Evolutionary conservation across 2,797 vertebrate genomes (phyloP).

Genomic region (Thunnus albacares): DNA sequence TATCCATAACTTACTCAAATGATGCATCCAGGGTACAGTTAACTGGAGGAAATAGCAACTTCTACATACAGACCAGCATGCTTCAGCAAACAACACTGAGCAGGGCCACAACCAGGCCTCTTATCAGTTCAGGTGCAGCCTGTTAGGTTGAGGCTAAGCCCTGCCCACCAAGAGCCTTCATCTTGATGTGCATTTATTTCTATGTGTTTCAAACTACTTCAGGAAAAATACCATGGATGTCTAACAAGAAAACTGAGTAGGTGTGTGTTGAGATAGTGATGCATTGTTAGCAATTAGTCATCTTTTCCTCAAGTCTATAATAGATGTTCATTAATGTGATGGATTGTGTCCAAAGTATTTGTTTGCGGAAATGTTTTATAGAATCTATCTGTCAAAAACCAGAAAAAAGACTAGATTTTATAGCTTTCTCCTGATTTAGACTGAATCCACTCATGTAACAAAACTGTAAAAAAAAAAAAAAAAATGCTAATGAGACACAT

Average conservation of each 20-base stretch:
- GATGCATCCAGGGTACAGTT: too few species aligned
- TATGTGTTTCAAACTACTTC: fast-evolving
- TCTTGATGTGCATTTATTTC: neutral
- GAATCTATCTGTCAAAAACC: neutral
- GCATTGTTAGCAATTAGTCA: neutral
- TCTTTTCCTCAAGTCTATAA: neutral
- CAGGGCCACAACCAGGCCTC: too few species aligned
- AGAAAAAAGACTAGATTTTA: neutral
- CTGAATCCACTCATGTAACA: neutral
- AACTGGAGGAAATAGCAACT: too few species aligned
- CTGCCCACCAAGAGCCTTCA: neutral
- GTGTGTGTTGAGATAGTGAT: neutral
- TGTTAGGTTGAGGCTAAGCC: too few species aligned
- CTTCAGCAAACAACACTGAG: too few species aligned
- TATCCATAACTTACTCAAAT: too few species aligned
- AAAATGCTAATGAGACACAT: too few species aligned
- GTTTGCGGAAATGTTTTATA: neutral
- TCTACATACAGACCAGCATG: too few species aligned
- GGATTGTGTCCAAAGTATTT: neutral
- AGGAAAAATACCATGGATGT: neutral
- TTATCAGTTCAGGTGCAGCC: too few species aligned
- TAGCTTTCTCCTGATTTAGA: too few species aligned
- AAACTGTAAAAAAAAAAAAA: neutral
- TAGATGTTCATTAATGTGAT: neutral
- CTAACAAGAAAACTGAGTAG: neutral